Conservation (phyloP, 2,888 invertebrate genomes). For the Clitarchus hookeri region DNA sequence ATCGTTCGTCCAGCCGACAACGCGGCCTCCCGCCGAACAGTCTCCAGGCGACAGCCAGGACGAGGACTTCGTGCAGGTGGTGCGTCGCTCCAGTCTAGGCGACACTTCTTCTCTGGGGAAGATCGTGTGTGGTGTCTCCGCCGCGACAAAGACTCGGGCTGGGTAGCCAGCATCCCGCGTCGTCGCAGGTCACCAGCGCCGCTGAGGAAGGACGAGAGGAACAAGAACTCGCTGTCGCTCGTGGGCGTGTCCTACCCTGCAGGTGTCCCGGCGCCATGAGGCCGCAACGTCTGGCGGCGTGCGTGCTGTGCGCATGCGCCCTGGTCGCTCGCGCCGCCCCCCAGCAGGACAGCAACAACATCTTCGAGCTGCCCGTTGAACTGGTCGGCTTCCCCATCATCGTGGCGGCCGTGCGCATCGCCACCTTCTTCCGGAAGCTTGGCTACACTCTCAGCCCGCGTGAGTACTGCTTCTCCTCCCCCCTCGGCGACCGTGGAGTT, state of each 20-base stretch:
- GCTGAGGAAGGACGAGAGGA: too few relatives aligned
- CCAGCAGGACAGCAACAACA: constrained; percentile 34
- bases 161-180: too few relatives aligned
- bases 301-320: constrained; percentile 12
- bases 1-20: too few relatives aligned
- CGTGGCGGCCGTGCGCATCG: constrained; percentile 73
- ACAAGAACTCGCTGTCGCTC: too few relatives aligned
- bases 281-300: background rate
- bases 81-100: too few relatives aligned
- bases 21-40: background rate
- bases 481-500: too few relatives aligned
- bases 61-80: background rate
- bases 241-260: background rate
- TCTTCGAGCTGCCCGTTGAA: constrained; percentile 80
- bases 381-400: constrained; percentile 83
- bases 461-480: constrained; percentile 55
- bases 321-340: constrained; percentile 26
- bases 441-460: constrained; percentile 82
- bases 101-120: too few relatives aligned
- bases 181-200: too few relatives aligned
- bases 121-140: too few relatives aligned
- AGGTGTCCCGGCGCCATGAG: constrained; percentile 17
- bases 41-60: background rate
- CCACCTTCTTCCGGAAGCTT: constrained; percentile 82
- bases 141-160: too few relatives aligned